Evolutionary conservation across 2,113 vertebrate species (phyloP).

Genomic region (Caranx ignobilis): DNA sequence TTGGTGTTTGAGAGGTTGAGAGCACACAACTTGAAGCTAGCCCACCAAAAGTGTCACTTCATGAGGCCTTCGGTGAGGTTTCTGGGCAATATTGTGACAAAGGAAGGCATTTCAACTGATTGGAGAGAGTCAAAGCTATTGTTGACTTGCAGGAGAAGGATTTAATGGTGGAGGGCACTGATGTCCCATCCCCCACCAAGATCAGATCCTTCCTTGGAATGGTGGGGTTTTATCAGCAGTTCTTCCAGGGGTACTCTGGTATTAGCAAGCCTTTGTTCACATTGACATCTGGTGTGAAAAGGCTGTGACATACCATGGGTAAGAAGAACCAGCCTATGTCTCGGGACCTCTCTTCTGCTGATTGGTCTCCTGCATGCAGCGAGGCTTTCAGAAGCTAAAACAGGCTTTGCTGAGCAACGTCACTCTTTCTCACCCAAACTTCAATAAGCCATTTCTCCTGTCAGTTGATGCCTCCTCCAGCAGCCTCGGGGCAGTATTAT

Average conservation of each 20-base stretch:
- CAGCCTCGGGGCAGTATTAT: conserved; percentile 37
- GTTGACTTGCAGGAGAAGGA: background rate
- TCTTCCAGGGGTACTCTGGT: conserved; percentile 2
- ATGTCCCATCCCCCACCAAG: background rate
- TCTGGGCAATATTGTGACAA: background rate
- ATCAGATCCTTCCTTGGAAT: conserved; percentile 9
- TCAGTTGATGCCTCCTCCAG: conserved; percentile 29
- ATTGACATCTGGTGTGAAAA: background rate
- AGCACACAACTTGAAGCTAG: background rate
- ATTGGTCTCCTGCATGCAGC: conserved; percentile 8
- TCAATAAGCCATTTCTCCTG: conserved; percentile 34
- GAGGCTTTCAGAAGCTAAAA: conserved; percentile 13
- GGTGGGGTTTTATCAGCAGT: conserved; percentile 11
- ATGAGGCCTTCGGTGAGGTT: background rate
- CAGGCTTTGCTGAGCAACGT: conserved; percentile 1
- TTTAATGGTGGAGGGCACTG: background rate
- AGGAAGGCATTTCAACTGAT: background rate
- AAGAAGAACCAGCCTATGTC: background rate
- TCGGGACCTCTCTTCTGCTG: background rate
- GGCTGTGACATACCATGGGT: background rate
- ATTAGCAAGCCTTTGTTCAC: conserved; percentile 10
- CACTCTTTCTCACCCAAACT: conserved; percentile 36
- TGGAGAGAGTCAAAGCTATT: background rate
- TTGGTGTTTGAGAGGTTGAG: background rate
- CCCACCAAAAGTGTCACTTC: background rate